Base-by-base conservation (phyloP, 2,888 invertebrate species). In the Drosophila merina region DNA sequence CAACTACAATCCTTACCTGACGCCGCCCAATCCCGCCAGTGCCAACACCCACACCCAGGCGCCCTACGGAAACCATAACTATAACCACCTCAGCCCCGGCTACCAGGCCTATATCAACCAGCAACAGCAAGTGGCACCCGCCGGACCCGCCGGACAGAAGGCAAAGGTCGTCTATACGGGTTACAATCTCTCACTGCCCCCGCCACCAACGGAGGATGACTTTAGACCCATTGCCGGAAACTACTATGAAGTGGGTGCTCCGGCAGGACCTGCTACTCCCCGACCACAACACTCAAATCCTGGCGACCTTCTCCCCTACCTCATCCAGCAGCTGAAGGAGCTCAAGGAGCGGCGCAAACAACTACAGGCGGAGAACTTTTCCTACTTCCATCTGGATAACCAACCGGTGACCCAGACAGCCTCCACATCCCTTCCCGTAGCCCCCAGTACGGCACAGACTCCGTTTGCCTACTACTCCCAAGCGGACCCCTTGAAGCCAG, bases 341-440 rank as follows among this genome's bases (percentile, higher is more conserved):
- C 67, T 91, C 0, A 91, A 91, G 42, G 90, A 91, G 31, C 88
- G 89, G 25, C 86, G 91, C 4, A 91, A 90, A 40, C 74, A 88
- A 42, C 42, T 89, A 12, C 90, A 89, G 7, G 47, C 80, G 0
- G 88, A 89, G 57, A 92, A 91, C 68, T 92, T 91, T 77, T 90
- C 92, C 2, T 92, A 91, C 68, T 92, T 92, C 64, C 92, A 92
- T 74, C 77, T 92, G 51, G 91, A 91, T 12, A 89, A 89, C 62
- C 82, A 89, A 26, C 83, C 84, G 0, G 59, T 77, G 0, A 48
- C 60, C 8, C 77, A 69, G 7, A 30, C 28, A 1, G 26, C 8
- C 9, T 14, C 47, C 26, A 48, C 50, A 7, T 30, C 55, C 2
- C 12, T 42, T 6, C 38, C 52, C 3, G 12, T 47, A n/a, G 69